A percentile compares a stretch with the other conserved stretches of the same genome.
Conservation (phyloP, 2,113 vertebrate species). For the Semnornis frantzii region DNA sequence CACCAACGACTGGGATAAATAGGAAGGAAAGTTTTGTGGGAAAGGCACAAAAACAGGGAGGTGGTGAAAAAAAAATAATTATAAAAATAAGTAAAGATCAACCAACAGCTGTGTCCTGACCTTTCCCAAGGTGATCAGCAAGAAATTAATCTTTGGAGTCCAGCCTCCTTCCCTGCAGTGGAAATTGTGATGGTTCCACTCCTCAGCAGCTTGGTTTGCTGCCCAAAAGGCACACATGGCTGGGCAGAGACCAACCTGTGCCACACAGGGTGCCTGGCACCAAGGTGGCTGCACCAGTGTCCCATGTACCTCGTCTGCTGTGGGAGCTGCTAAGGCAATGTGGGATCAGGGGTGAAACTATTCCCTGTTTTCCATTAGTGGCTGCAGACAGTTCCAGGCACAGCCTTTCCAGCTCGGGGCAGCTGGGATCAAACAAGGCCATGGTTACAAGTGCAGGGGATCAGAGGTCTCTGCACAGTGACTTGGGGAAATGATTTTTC, state of each 20-base stretch:
- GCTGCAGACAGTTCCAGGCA: neutral
- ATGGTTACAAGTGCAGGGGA: accelerated
- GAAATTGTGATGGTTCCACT: neutral
- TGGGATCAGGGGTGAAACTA: neutral
- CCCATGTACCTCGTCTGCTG: accelerated
- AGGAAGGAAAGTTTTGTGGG: slow-evolving; percentile 39
- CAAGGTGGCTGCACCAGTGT: neutral
- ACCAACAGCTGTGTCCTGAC: neutral
- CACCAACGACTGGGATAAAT: slow-evolving; percentile 21
- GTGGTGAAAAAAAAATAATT: neutral
- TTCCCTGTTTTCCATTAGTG: neutral
- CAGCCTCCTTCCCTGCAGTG: neutral
- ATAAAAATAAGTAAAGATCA: neutral
- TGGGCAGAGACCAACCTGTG: neutral
- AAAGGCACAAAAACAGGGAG: neutral
- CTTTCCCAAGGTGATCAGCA: neutral
- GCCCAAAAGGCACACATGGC: neutral
- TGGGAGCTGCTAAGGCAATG: neutral
- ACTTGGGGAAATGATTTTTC: neutral
- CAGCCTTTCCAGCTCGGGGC: neutral
- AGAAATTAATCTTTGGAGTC: neutral
- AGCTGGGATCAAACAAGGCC: neutral
- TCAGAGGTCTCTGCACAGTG: neutral
- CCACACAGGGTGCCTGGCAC: neutral
- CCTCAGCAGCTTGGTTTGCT: neutral